Conservation (phyloP, 2,888 invertebrate species). For the Caenorhabditis uteleia region DNA sequence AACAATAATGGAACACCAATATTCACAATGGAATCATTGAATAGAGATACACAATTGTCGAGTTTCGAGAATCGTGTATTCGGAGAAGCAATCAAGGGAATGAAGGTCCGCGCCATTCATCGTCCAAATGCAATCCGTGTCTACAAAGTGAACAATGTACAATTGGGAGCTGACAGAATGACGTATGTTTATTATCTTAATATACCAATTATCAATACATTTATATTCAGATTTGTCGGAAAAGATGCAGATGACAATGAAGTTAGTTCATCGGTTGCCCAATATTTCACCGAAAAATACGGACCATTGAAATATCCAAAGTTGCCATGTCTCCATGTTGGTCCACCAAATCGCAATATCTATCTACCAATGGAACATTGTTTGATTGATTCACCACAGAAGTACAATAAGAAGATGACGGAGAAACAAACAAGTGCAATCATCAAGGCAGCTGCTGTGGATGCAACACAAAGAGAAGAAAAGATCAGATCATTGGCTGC, state of each 20-base stretch:
- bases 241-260: conserved; percentile 46
- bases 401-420: conserved; percentile 63
- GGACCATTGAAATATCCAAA: conserved; percentile 55
- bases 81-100: conserved; percentile 57
- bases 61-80: conserved; percentile 49
- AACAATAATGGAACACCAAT: conserved; percentile 14
- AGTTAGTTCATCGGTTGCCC: conserved; percentile 56
- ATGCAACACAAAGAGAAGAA: conserved; percentile 60
- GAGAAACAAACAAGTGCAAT: conserved; percentile 61
- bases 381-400: conserved; percentile 59
- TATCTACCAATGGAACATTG: conserved; percentile 64
- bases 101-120: conserved; percentile 58
- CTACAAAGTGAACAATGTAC: conserved; percentile 61
- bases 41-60: conserved; percentile 47
- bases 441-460: conserved; percentile 63
- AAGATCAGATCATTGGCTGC: conserved; percentile 54
- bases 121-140: conserved; percentile 59
- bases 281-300: conserved; percentile 62
- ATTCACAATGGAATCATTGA: conserved; percentile 43
- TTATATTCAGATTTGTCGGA: conserved; percentile 50
- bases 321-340: conserved; percentile 66
- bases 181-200: conserved; percentile 12
- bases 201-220: not conserved
- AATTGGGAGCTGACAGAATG: conserved; percentile 57
- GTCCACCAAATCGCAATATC: conserved; percentile 61